Evolutionary conservation across 2,888 invertebrate species (phyloP), one percentile per base, ranked within the genome.

Genomic region (Hyposoter dolosus): DNA sequence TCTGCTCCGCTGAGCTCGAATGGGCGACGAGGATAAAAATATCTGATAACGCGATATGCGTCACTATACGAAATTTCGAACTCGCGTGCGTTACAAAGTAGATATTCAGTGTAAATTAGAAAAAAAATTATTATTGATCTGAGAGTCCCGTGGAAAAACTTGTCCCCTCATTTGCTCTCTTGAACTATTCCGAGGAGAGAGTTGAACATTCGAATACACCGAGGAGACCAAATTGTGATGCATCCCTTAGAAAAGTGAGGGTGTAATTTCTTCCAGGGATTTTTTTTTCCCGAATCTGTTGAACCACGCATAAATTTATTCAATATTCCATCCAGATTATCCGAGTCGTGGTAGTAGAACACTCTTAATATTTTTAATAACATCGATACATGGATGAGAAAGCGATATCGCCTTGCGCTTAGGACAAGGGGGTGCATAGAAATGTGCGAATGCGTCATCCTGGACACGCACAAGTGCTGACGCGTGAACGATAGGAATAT

Each of bases 371-470:
- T 76, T 84, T 76, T 90, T 92, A 92, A 92, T 92, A 90, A 89
- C 88, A 90, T 86, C 91, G 90, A 92, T 93, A 89, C 91, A 91
- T 93, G 91, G 91, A 93, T 91, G 91, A 91, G 91, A 88, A 87
- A 83, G 43, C 45, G 68, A 84, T 76, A 82, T 69, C 78, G 71
- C 45, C 50, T 45, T 32, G 68, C 50, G 45, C 43, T 50, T 63
- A 83, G 81, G 82, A 68, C 69, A 45, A 84, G 89, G 89, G 92
- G 93, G 93, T 93, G 93, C 92, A 93, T 91, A 92, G 92, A 92
- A 86, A 88, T 88, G 89, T 89, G 89, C 89, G 91, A 92, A 92
- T 94, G 93, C 93, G 93, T 93, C 93, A 94, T 91, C 92, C 28
- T 66, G 78, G 60, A 53, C 60, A 28, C 43, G 45, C 75, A 66